Base-by-base conservation (phyloP, 2,113 vertebrate species). In the Solenodon paradoxus region DNA sequence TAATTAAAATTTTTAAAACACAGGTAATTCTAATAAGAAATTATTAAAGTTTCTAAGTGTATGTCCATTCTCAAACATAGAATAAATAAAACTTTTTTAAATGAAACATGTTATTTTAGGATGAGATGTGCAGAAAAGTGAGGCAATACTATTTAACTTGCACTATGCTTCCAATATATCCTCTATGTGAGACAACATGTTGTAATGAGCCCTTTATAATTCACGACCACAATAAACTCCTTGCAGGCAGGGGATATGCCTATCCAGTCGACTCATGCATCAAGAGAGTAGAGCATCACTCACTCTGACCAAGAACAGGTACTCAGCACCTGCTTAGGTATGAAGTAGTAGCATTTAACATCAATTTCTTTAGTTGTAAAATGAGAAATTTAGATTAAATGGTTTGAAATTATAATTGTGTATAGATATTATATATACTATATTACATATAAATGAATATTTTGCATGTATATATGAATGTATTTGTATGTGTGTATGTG, bases 191-290 rank as follows among this genome's bases (percentile, higher is more conserved):
- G 13, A 28, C 9, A 47, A 32, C 5, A 55, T 26, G 3, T 32
- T 49, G 1, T 9, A 55, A 72, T 38, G 40, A 20, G 2, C 6
- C 15, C 0, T 51, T 0, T 9, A 3, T 38, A 45, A 22, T 38
- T 82, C 11, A 30, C 55, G 11, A 74, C 20, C 9, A 9, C 1
- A 30, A 1, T 24, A 28, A 42, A 1, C 9, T 90, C 24, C 26
- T 6, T 6, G 6, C 13, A n/a, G n/a, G 3, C 20, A 42, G 1
- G 17, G 16, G 53, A 4, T 15, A 59, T 0, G 3, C 2, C 30
- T 47, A 3, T 53, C 30, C 53, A 19, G 10, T 7, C 30, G 30
- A 38, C 82, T 82, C 49, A 72, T 85, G 5, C 22, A 2, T 53
- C 8, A 90, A 20, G 16, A 8, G 24, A 66, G 28, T 42, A 38